Base-by-base conservation (phyloP, 2,888 invertebrate genomes). In the Eueremaeus valkanovi region DNA sequence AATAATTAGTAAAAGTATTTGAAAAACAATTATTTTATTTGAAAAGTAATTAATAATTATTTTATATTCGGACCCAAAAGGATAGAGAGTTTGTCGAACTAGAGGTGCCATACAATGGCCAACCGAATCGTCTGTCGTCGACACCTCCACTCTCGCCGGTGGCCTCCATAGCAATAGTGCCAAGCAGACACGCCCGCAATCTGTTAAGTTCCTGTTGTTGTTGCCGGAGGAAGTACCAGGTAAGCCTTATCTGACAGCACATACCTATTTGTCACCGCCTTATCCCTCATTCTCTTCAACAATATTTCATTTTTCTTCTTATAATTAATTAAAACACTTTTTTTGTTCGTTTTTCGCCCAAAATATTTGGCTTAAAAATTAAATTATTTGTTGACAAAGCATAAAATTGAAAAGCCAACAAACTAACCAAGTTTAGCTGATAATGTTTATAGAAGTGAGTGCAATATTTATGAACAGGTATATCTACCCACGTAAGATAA, bases 71-170 rank as follows among this genome's bases (percentile, higher is more conserved):
- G 13, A 5, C 3, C 2, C 31, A 58, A 83, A 87, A 94, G 94
- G 95, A 97, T 85, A 91, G 96, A 76, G 95, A 96, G 85, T 96
- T 96, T 86, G 92, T 95, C 80, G 96, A 96, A 86, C 88, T 95
- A 87, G 96, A 96, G 84, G 91, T 92, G 82, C 92, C 95, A 29
- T 95, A 89, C 86, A 96, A 95, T 85, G 95, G 95, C 24, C 93
- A 93, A 80, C 93, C 92, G 73, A 95, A 93, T 85, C 88, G 95
- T 83, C 93, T 94, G 21, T 83, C 83, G 21, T 82, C 83, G 78
- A 83, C 83, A 24, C 84, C 84, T 58, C 83, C 79, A 55, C 72
- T 83, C 36, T 83, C 84, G 72, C 83, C 83, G 73, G 82, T 82
- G 77, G 82, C 83, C 9, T 83, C 83, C 66, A 78, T 78, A 40